Evolutionary conservation across 1,140 invertebrate species (phyloP).

Genomic region (Papilio helenus): DNA sequence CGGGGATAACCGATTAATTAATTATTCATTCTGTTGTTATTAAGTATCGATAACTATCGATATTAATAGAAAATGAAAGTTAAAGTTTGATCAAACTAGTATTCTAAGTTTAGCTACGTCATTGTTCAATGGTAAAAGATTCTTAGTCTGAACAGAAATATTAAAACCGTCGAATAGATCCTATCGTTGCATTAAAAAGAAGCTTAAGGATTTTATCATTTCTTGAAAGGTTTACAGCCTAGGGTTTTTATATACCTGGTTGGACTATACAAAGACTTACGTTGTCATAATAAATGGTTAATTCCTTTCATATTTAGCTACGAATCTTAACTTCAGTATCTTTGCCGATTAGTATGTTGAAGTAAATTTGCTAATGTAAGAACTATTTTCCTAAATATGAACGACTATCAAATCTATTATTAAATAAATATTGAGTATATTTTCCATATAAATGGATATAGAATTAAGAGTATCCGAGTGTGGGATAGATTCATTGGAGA

Average conservation of each 20-base stretch:
- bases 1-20: conserved; percentile 35
- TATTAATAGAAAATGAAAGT: neutral
- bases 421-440: neutral
- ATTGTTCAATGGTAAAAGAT: neutral
- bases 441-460: conserved; percentile 22
- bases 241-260: no score
- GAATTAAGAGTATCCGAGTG: conserved; percentile 24
- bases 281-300: no score
- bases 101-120: neutral
- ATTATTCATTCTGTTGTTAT: conserved; percentile 33
- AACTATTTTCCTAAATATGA: no score
- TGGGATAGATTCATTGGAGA: conserved; percentile 14
- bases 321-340: no score
- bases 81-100: neutral
- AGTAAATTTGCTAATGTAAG: no score
- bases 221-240: no score
- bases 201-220: no score
- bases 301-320: no score
- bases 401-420: neutral
- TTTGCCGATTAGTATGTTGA: no score
- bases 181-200: no score
- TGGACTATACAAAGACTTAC: no score
- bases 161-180: no score
- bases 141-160: neutral
- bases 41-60: conserved; percentile 28